Percentiles rank a stretch among this genome's conserved stretches.
These are phyloP conservation scores for Chamaea fasciata DNA, from an alignment of 2,113 vertebrate genomes.

Conservation along the genomic window DNA sequence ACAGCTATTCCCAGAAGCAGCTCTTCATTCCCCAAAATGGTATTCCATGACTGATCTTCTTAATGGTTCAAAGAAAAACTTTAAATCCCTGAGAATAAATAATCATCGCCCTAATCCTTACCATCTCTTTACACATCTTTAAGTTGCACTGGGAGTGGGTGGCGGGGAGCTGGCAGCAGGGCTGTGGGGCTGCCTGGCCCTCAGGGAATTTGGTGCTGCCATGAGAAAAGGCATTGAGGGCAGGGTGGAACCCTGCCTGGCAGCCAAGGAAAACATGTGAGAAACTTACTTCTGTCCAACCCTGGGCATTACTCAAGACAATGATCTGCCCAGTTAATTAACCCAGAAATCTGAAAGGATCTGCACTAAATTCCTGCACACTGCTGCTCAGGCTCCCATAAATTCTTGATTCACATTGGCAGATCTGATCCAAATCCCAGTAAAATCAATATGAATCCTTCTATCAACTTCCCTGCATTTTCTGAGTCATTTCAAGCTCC, in stretches of 20 bases:
- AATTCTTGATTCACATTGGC: constrained; percentile 37
- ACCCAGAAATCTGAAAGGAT: neutral
- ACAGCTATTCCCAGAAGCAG: neutral
- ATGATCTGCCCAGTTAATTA: neutral
- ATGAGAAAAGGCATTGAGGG: neutral
- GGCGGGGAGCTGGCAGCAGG: no score
- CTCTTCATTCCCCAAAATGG: fast-evolving
- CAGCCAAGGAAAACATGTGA: neutral
- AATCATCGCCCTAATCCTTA: neutral
- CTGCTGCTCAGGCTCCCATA: neutral
- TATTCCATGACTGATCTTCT: neutral
- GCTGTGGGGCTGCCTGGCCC: neutral
- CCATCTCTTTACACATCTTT: neutral
- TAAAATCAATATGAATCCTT: neutral
- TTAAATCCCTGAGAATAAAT: neutral
- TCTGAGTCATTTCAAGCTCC: neutral
- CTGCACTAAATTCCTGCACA: neutral
- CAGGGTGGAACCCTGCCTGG: neutral
- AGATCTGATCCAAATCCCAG: neutral
- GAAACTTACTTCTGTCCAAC: neutral
- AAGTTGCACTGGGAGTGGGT: neutral
- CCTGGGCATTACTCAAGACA: neutral
- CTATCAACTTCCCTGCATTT: neutral
- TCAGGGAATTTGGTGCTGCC: neutral
- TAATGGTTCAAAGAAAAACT: neutral